Evolutionary conservation across 2,113 vertebrate genomes (phyloP).

Genomic region (Lycocorax pyrrhopterus): DNA sequence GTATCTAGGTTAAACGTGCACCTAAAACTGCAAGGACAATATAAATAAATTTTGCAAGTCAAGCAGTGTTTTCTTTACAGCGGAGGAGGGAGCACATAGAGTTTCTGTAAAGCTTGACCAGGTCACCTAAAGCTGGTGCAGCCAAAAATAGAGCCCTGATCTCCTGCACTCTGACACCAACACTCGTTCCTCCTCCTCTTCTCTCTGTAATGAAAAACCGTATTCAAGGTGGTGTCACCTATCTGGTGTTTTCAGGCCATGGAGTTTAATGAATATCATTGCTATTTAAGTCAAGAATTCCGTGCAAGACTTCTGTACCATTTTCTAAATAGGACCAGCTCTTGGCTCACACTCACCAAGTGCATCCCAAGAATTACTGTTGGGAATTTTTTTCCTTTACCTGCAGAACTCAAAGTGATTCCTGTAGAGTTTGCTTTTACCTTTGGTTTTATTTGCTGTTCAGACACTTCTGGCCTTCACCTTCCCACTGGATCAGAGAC

Average conservation of each 20-base stretch:
- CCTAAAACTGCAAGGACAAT: background rate
- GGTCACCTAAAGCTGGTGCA: background rate
- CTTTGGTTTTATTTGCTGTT: background rate
- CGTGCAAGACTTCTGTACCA: accelerated
- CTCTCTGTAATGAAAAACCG: background rate
- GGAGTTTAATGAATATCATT: background rate
- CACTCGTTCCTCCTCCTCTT: background rate
- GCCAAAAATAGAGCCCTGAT: background rate
- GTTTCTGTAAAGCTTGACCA: background rate
- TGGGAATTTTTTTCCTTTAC: background rate
- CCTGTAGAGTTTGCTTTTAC: background rate
- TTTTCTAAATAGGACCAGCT: background rate
- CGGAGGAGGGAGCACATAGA: background rate
- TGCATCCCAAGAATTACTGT: background rate
- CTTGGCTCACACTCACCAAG: background rate
- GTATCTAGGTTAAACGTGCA: background rate
- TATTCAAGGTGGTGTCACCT: background rate
- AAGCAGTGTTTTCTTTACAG: background rate
- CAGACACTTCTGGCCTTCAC: background rate
- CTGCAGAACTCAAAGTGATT: background rate
- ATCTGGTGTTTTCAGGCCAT: background rate
- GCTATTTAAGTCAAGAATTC: background rate
- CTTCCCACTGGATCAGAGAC: background rate
- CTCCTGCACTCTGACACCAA: background rate
- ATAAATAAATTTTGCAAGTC: background rate